Evolutionary conservation across 2,888 invertebrate genomes (phyloP).

Genomic region (Drepanosiphum platanoidis): DNA sequence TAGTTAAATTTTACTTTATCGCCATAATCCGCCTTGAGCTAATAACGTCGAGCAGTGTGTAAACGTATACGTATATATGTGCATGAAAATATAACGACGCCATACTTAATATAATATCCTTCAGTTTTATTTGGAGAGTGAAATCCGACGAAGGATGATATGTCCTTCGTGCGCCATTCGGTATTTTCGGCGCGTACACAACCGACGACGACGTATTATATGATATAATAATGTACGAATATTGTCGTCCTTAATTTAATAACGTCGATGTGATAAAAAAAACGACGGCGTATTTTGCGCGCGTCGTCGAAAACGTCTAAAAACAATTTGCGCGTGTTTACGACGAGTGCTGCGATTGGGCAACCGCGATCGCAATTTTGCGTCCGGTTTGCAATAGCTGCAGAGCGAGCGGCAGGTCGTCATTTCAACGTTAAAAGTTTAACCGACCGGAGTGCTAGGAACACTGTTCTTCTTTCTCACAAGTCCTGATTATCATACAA

Average conservation of each 20-base stretch:
- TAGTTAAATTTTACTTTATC: conserved; percentile 31
- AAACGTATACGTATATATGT: not conserved
- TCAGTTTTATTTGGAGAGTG: not conserved
- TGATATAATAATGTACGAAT: not conserved
- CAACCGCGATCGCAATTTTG: not conserved
- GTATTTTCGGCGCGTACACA: too few species aligned
- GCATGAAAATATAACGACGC: not conserved
- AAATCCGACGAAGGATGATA: not conserved
- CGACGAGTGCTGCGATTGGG: not conserved
- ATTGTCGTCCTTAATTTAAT: too few species aligned
- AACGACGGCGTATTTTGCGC: not conserved
- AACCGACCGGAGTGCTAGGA: not conserved
- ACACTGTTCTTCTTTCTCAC: not conserved
- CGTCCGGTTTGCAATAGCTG: too few species aligned
- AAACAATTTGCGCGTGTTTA: not conserved
- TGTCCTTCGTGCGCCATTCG: not conserved
- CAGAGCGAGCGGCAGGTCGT: not conserved
- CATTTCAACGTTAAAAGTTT: not conserved
- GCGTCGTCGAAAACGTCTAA: not conserved
- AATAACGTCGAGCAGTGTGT: not conserved
- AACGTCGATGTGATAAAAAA: not conserved
- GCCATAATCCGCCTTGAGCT: not conserved
- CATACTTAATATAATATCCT: not conserved
- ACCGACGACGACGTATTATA: not conserved
- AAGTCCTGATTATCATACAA: not conserved